Evolutionary conservation across 2,113 vertebrate genomes (phyloP).

Genomic region (Cavia aperea): DNA sequence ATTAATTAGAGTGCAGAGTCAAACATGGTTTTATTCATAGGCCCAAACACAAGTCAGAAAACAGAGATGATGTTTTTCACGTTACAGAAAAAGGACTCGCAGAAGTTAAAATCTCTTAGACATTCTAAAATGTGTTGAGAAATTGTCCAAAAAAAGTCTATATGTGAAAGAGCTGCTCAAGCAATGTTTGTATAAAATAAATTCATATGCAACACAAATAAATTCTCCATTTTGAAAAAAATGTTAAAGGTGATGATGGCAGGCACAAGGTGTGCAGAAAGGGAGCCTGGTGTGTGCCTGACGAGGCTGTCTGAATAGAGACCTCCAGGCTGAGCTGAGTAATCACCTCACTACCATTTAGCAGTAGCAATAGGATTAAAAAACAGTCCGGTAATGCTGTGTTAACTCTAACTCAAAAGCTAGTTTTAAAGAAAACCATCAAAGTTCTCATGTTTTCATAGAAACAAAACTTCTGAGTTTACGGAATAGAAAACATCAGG

Average conservation of each 20-base stretch:
- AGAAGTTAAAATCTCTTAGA: not conserved
- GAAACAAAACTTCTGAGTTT: not conserved
- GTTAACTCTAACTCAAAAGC: not conserved
- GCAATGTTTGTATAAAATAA: not conserved
- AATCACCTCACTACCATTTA: not conserved
- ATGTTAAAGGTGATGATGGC: not conserved
- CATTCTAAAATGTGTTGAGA: not conserved
- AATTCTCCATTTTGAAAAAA: slow-evolving; percentile 16
- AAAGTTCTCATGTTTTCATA: not conserved
- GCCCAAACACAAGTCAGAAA: slow-evolving; percentile 47
- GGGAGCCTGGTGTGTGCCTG: no score
- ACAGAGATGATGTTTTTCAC: slow-evolving; percentile 11
- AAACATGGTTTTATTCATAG: slow-evolving; percentile 46
- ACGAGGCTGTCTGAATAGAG: no score
- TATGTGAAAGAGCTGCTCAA: not conserved
- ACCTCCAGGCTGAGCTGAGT: not conserved
- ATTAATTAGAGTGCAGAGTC: slow-evolving; percentile 50
- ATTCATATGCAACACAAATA: not conserved
- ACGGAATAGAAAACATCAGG: not conserved
- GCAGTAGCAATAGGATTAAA: rapidly evolving
- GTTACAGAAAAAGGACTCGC: not conserved
- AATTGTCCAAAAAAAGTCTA: not conserved
- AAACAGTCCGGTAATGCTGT: not conserved
- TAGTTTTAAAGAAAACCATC: not conserved
- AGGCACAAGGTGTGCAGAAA: not conserved